Conservation (phyloP, 2,888 invertebrate species). For the Coremacera marginata region DNA sequence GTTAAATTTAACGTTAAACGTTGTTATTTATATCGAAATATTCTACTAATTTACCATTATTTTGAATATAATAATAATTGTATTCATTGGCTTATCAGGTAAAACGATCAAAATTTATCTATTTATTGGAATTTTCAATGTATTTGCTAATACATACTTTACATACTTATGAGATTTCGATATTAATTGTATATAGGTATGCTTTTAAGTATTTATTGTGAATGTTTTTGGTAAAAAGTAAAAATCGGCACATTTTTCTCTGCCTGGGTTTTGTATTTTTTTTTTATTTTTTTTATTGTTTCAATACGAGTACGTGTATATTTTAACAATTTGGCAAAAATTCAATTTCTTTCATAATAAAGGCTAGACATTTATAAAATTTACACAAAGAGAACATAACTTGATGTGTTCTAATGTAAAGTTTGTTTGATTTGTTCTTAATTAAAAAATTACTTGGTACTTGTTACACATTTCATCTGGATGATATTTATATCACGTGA, state of each 20-base stretch:
- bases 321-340: conserved; percentile 22
- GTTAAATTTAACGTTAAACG: conserved; percentile 10
- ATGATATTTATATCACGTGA: not conserved
- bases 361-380: conserved; percentile 22
- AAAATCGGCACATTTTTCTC: conserved; percentile 33
- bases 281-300: no score
- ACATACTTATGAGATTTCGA: not conserved
- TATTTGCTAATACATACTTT: not conserved
- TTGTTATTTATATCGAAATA: not conserved
- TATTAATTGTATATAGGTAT: conserved; percentile 15
- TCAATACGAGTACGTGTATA: no score
- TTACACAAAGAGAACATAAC: conserved; percentile 5
- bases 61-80: not conserved
- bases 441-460: not conserved
- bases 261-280: not conserved
- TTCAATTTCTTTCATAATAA: not conserved
- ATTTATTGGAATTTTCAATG: conserved; percentile 4
- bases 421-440: not conserved
- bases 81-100: not conserved
- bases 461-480: not conserved
- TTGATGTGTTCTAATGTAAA: not conserved
- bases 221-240: conserved; percentile 33
- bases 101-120: conserved; percentile 32
- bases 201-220: not conserved
- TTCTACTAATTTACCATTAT: not conserved